Evolutionary conservation across 2,113 vertebrate genomes (phyloP), one percentile per base, ranked within the genome.

Genomic region (Brachypodius melanocephalos): DNA sequence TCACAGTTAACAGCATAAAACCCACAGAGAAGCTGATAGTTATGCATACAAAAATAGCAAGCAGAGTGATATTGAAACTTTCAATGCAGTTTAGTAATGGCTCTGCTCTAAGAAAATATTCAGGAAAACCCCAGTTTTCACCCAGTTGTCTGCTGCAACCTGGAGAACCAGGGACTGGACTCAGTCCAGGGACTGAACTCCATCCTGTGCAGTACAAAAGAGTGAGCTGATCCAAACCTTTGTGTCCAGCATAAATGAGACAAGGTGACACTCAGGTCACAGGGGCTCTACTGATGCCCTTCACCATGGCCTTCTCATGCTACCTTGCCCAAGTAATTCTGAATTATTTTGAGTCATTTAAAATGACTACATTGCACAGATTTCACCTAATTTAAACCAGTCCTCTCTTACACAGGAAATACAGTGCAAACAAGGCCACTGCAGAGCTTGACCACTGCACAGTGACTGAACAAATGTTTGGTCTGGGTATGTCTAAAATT

Each of bases 161-260:
- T 58, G 48, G 43, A 66, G 21, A 68, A 46, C 12, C n/a, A 45
- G 34, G 40, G 4, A 55, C 59, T 40, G 46, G n/a, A n/a, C n/a
- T n/a, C n/a, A n/a, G n/a, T n/a, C n/a, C n/a, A n/a, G n/a, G n/a
- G n/a, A 81, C 74, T 25, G n/a, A 85, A 29, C 19, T 24, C 12
- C 1, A 4, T 24, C 43, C 38, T 51, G 1, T 29, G 36, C 32
- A 13, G 25, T 7, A 31, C 14, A 9, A 16, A 57, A 52, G 0
- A 7, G 26, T 5, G 42, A 69, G 69, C 68, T 77, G 34, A 11
- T 20, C 52, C 32, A 29, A 81, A 36, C 43, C n/a, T 32, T 19
- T 59, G 62, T 52, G 42, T 38, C 24, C 49, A 81, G 51, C 65
- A 78, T 31, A 45, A 8, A 13, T 2, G 19, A 49, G 59, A 62